Evolutionary conservation across 1,140 invertebrate genomes (phyloP).

Genomic region (Lordiphosa mommai): DNA sequence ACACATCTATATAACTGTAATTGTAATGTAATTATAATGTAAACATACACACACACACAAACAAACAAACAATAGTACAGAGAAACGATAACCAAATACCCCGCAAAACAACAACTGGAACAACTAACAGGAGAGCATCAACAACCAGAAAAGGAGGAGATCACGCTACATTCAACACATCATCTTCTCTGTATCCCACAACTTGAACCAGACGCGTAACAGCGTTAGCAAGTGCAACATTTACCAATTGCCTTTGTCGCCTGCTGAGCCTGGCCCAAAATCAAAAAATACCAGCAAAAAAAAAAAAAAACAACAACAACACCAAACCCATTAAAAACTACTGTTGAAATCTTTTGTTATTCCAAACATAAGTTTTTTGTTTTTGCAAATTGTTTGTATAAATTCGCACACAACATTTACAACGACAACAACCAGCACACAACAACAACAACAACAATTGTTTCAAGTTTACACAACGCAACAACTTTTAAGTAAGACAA

Average conservation of each 20-base stretch:
- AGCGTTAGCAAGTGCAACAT: constrained; percentile 34
- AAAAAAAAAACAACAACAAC: neutral
- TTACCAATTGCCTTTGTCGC: constrained; percentile 18
- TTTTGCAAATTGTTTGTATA: constrained; percentile 54
- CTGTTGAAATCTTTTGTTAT: constrained; percentile 15
- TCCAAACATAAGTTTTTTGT: neutral
- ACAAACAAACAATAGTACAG: constrained; percentile 63
- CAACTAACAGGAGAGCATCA: constrained; percentile 15
- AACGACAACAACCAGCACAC: constrained; percentile 47
- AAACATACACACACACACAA: constrained; percentile 27
- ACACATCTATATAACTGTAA: constrained; percentile 47
- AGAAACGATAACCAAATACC: constrained; percentile 70
- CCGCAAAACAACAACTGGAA: constrained; percentile 38
- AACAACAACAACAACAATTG: constrained; percentile 27
- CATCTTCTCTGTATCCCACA: constrained; percentile 1
- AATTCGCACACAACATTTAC: constrained; percentile 14
- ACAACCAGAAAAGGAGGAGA: neutral
- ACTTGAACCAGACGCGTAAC: constrained; percentile 42
- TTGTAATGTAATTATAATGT: constrained; percentile 67
- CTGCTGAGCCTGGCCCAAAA: constrained; percentile 33
- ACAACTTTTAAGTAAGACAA: constrained; percentile 46
- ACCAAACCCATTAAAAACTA: neutral
- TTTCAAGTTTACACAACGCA: constrained; percentile 45
- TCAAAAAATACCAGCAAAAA: constrained; percentile 22
- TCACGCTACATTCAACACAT: constrained; percentile 1